phyloP scores from a whole-genome alignment of 2,797 vertebrate genomes.

The Halcyon badia region DNA sequence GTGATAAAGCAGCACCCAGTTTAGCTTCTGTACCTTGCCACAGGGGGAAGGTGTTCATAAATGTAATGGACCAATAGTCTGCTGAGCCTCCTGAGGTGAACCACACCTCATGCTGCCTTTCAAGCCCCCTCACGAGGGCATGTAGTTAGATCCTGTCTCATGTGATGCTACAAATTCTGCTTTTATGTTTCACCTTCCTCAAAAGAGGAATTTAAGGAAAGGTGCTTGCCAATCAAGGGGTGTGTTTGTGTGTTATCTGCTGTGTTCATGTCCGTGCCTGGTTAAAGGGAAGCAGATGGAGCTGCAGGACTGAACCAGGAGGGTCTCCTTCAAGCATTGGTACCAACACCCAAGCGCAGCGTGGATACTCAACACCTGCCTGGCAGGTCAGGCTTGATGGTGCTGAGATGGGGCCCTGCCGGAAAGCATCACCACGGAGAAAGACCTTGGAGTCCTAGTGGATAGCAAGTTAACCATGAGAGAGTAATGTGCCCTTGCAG shows the following conservation, averaged over 20 bases:
- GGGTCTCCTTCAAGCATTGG: fast-evolving
- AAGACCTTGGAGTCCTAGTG: too few relatives aligned
- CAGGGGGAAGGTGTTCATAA: background rate
- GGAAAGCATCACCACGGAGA: too few relatives aligned
- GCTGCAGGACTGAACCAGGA: background rate
- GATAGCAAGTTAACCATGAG: too few relatives aligned
- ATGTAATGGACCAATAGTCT: background rate
- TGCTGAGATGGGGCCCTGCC: background rate
- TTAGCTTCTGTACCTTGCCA: background rate
- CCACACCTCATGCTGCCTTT: background rate
- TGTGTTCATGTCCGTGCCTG: background rate
- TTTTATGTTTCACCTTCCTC: background rate
- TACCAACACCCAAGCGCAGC: too few relatives aligned
- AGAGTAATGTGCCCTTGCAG: too few relatives aligned
- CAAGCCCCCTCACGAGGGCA: background rate
- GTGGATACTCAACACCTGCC: background rate
- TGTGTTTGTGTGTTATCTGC: background rate
- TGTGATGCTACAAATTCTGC: background rate
- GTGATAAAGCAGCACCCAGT: background rate
- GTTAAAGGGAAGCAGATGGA: background rate
- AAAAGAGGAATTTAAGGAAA: background rate
- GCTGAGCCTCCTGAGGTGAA: background rate
- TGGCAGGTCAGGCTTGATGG: background rate
- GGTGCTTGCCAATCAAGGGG: fast-evolving
- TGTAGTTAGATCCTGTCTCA: background rate